These are phyloP conservation scores for Phoxinus dragarum DNA, from an alignment of 2,797 vertebrate genomes.

Conservation along the genomic window DNA sequence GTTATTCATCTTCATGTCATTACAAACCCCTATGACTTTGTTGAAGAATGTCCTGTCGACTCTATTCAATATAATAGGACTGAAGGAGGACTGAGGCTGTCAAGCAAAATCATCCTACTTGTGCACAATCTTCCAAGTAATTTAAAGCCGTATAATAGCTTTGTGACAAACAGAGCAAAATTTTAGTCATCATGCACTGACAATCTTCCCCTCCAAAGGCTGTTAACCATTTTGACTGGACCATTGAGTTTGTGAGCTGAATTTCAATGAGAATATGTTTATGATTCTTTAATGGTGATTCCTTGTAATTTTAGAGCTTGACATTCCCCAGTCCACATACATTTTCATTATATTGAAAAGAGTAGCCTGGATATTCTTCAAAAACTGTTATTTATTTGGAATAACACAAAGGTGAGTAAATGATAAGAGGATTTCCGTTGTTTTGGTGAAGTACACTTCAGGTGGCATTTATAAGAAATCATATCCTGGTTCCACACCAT, in stretches of 20 bases:
- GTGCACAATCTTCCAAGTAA: not conserved
- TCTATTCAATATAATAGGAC: not conserved
- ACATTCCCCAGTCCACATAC: not conserved
- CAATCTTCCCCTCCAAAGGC: not conserved
- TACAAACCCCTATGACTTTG: not conserved
- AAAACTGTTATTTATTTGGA: not conserved
- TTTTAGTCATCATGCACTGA: not conserved
- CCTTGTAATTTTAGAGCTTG: not conserved
- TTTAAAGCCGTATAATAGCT: not conserved
- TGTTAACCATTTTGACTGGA: not conserved
- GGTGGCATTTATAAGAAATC: not conserved
- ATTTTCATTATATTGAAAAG: conserved; percentile 5
- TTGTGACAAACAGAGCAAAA: not conserved
- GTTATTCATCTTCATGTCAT: conserved; percentile 24
- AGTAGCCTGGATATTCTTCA: not conserved
- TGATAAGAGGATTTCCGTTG: not conserved
- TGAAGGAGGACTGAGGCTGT: not conserved
- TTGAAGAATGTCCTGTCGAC: conserved; percentile 16
- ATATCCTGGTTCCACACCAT: not conserved
- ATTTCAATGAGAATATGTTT: not conserved
- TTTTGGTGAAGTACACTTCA: not conserved
- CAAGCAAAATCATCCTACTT: not conserved
- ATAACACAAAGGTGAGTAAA: not conserved
- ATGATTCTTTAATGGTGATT: not conserved
- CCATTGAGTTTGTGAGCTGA: not conserved